Conservation (phyloP, 2,797 vertebrate genomes). For the Lerista edwardsae region DNA sequence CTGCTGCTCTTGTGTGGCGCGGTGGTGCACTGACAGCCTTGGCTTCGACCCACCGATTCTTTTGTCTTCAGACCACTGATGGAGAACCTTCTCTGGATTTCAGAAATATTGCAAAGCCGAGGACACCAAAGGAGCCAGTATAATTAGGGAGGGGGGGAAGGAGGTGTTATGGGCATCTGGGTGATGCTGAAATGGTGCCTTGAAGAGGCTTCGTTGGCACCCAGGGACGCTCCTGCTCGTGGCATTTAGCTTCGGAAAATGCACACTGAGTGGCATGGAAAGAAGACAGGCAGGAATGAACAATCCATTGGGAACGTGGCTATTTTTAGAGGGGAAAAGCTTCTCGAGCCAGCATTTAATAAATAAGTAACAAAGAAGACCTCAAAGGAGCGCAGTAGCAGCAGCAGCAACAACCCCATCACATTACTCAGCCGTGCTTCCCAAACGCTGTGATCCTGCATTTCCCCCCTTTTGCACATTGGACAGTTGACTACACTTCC, state of each 20-base stretch:
- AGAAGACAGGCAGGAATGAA: neutral
- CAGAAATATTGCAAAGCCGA: neutral
- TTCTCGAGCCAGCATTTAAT: conserved; percentile 6
- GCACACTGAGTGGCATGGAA: conserved; percentile 1
- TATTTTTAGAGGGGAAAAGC: conserved; percentile 29
- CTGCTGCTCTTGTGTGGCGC: neutral
- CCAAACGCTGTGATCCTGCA: neutral
- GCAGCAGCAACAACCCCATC: neutral
- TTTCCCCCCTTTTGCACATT: neutral
- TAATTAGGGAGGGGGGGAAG: neutral
- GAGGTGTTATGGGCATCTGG: too few species aligned
- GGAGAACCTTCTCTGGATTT: neutral
- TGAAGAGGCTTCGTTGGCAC: neutral
- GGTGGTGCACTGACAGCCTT: neutral
- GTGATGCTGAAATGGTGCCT: neutral
- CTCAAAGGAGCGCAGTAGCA: neutral
- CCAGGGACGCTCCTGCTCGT: neutral
- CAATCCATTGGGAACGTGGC: neutral
- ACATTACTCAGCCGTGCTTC: neutral
- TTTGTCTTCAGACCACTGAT: neutral
- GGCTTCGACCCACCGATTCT: neutral
- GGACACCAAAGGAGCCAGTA: neutral
- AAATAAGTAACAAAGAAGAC: conserved; percentile 27
- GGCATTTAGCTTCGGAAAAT: neutral
- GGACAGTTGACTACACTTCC: neutral